Evolutionary conservation across 2,888 invertebrate species (phyloP).

Genomic region (Sepioteuthis lessoniana): DNA sequence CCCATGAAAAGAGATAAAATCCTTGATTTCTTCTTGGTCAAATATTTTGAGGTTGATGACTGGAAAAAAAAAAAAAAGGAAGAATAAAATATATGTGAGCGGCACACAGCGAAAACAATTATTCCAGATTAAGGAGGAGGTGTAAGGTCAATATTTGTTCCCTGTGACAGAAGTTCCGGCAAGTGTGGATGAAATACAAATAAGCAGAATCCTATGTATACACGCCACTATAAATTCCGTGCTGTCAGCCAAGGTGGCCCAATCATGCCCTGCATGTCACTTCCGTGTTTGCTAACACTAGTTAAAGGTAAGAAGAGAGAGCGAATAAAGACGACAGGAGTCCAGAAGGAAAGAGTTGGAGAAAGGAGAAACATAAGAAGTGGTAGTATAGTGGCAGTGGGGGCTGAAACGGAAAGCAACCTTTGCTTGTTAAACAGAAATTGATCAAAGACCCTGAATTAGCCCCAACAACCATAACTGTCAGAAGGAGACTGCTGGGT

Average conservation of each 20-base stretch:
- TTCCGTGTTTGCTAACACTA: neutral
- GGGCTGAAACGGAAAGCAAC: neutral
- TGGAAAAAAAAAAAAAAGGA: neutral
- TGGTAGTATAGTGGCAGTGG: neutral
- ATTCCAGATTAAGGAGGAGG: neutral
- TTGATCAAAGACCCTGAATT: constrained; percentile 15
- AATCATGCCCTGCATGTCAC: neutral
- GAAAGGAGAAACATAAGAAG: neutral
- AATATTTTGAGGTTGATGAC: neutral
- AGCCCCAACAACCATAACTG: constrained; percentile 4
- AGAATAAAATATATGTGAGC: neutral
- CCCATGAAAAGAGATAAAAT: neutral
- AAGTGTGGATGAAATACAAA: neutral
- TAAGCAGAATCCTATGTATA: neutral
- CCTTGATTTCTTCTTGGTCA: neutral
- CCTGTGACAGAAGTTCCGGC: constrained; percentile 1
- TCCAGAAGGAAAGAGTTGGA: neutral
- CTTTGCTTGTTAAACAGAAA: constrained; percentile 4
- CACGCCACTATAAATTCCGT: neutral
- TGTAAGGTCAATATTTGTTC: constrained; percentile 23
- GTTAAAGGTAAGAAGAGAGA: neutral
- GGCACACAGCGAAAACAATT: constrained; percentile 6
- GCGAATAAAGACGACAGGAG: neutral
- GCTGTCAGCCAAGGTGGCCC: neutral
- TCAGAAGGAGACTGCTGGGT: neutral